These are phyloP conservation scores for Lepetodrilus schrolli DNA, from an alignment of 2,888 invertebrate genomes.

Conservation along the genomic window DNA sequence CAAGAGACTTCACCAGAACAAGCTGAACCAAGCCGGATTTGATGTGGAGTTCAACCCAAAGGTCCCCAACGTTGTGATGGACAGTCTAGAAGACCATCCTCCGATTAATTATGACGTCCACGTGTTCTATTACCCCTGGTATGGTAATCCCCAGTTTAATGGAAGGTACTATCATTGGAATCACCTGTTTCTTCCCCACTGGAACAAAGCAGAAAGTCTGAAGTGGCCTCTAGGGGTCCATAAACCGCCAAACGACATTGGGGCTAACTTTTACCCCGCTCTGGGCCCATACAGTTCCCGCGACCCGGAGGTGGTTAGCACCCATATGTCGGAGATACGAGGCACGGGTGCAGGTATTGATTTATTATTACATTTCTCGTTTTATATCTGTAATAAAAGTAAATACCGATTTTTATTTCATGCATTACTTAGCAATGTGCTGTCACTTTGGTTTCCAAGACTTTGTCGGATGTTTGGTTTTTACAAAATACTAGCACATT, in stretches of 20 bases:
- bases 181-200: slow-evolving; percentile 73
- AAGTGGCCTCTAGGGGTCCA: slow-evolving; percentile 77
- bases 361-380: too few species aligned
- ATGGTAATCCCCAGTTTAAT: slow-evolving; percentile 69
- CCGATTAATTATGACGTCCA: slow-evolving; percentile 71
- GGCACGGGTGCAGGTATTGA: slow-evolving; percentile 79
- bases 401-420: too few species aligned
- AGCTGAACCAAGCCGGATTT: slow-evolving; percentile 19
- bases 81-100: not conserved
- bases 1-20: not conserved
- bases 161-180: slow-evolving; percentile 75
- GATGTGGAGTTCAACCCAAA: not conserved
- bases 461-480: too few species aligned
- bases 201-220: slow-evolving; percentile 72
- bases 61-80: not conserved
- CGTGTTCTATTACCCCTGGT: slow-evolving; percentile 77
- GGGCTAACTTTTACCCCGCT: slow-evolving; percentile 78
- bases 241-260: slow-evolving; percentile 78
- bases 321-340: slow-evolving; percentile 80
- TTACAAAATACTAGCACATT: too few species aligned
- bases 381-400: too few species aligned
- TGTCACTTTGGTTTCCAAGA: too few species aligned
- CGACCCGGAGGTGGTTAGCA: slow-evolving; percentile 77
- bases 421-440: too few species aligned
- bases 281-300: slow-evolving; percentile 79